Conservation (phyloP, 2,888 invertebrate species). For the Acronicta psi region DNA sequence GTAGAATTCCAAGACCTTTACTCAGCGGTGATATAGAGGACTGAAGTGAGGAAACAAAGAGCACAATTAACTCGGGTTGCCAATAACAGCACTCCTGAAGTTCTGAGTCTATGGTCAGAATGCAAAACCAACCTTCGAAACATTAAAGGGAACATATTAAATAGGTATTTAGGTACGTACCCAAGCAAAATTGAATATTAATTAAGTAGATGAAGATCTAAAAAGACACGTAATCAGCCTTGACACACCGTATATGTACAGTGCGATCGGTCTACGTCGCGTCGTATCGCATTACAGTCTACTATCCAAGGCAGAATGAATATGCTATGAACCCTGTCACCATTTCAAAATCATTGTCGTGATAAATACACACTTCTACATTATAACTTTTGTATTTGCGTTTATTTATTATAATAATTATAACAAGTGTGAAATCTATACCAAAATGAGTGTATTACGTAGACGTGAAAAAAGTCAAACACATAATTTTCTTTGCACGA, state of each 20-base stretch:
- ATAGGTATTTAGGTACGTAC: too few relatives aligned
- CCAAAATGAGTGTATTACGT: slow-evolving; percentile 3
- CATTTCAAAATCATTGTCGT: slow-evolving; percentile 19
- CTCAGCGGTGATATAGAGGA: too few relatives aligned
- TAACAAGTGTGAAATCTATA: not conserved
- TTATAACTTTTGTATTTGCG: slow-evolving; percentile 1
- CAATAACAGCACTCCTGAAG: too few relatives aligned
- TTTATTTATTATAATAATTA: slow-evolving; percentile 1
- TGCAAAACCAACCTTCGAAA: too few relatives aligned
- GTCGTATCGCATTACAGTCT: slow-evolving; percentile 20
- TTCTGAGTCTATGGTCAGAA: too few relatives aligned
- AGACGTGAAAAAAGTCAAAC: slow-evolving; percentile 1
- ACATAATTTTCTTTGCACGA: slow-evolving; percentile 14
- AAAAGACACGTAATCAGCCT: slow-evolving; percentile 24
- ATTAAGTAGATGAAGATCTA: slow-evolving; percentile 9
- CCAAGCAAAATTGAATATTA: too few relatives aligned
- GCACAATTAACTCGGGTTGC: too few relatives aligned
- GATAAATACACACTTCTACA: slow-evolving; percentile 4
- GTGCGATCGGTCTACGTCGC: slow-evolving; percentile 1
- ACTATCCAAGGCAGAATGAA: not conserved
- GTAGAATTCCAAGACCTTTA: too few relatives aligned
- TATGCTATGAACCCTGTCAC: slow-evolving; percentile 11
- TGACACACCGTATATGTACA: slow-evolving; percentile 24
- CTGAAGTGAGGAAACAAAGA: too few relatives aligned
- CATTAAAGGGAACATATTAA: not conserved